Evolutionary conservation across 2,888 invertebrate genomes (phyloP).

Genomic region (Pollenia labialis): DNA sequence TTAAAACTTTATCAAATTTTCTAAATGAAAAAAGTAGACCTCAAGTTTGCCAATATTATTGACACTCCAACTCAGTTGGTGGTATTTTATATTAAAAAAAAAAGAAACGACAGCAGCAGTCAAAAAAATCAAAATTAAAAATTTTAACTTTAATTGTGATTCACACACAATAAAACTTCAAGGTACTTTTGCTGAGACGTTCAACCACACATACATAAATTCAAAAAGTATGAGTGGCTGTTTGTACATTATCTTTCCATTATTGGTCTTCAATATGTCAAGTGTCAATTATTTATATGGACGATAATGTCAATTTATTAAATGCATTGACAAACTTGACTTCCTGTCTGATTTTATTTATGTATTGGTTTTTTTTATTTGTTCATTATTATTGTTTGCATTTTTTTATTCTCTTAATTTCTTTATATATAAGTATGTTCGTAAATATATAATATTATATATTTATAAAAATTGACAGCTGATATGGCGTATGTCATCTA

Average conservation of each 20-base stretch:
- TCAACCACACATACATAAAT: background rate
- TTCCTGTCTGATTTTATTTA: slow-evolving; percentile 68
- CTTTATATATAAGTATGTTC: slow-evolving; percentile 4
- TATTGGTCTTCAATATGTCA: slow-evolving; percentile 72
- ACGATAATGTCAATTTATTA: slow-evolving; percentile 62
- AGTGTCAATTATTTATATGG: slow-evolving; percentile 68
- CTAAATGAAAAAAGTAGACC: slow-evolving; percentile 12
- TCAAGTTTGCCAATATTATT: slow-evolving; percentile 75
- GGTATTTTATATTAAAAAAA: slow-evolving; percentile 81
- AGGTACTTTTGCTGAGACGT: slow-evolving; percentile 17
- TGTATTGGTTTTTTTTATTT: slow-evolving; percentile 41
- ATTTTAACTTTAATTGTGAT: slow-evolving; percentile 59
- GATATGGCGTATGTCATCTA: slow-evolving; percentile 72
- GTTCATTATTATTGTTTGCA: background rate
- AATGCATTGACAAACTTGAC: slow-evolving; percentile 70
- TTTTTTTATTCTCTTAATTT: background rate
- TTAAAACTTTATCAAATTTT: slow-evolving; percentile 59
- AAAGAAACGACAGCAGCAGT: slow-evolving; percentile 72
- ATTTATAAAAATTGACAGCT: slow-evolving; percentile 66
- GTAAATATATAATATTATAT: slow-evolving; percentile 22
- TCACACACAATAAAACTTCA: slow-evolving; percentile 17
- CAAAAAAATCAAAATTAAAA: slow-evolving; percentile 56
- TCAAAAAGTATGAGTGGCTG: background rate
- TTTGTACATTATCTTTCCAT: slow-evolving; percentile 63
- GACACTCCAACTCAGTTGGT: slow-evolving; percentile 81